Percentiles rank a stretch among this genome's conserved stretches.
These are phyloP conservation scores for Xestia xanthographa DNA, from an alignment of 2,888 invertebrate species.

Conservation along the genomic window DNA sequence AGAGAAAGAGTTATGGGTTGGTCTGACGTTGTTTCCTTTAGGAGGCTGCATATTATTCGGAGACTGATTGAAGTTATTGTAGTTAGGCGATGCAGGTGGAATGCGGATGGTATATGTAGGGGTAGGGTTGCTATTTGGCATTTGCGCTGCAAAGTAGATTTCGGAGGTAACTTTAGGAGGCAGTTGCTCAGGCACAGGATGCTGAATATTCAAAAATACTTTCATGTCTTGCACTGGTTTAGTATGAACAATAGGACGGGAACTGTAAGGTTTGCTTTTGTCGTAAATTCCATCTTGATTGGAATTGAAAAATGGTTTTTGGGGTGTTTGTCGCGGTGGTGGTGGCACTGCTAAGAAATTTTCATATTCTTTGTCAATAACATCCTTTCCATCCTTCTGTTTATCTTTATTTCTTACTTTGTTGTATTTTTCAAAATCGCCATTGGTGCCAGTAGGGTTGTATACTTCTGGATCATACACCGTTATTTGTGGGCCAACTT, in stretches of 20 bases:
- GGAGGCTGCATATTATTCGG: slow-evolving; percentile 37
- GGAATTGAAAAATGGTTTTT: slow-evolving; percentile 79
- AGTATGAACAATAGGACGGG: slow-evolving; percentile 83
- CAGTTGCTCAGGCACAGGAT: slow-evolving; percentile 82
- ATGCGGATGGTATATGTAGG: slow-evolving; percentile 86
- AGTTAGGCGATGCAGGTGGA: slow-evolving; percentile 74
- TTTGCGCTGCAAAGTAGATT: slow-evolving; percentile 87
- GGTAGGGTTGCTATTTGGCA: slow-evolving; percentile 81
- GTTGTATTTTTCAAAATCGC: slow-evolving; percentile 80
- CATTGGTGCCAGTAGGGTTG: slow-evolving; percentile 72
- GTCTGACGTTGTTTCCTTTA: slow-evolving; percentile 63
- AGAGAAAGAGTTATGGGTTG: slow-evolving; percentile 72
- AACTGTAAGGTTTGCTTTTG: slow-evolving; percentile 81
- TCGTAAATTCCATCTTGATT: slow-evolving; percentile 79
- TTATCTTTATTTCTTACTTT: slow-evolving; percentile 74
- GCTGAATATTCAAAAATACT: slow-evolving; percentile 86
- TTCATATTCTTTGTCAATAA: slow-evolving; percentile 88
- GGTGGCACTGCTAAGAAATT: slow-evolving; percentile 88
- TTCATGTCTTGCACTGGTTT: slow-evolving; percentile 88
- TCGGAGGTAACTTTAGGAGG: slow-evolving; percentile 89
- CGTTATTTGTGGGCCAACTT: slow-evolving; percentile 87
- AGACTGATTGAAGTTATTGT: slow-evolving; percentile 70
- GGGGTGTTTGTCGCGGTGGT: slow-evolving; percentile 80
- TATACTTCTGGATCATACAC: slow-evolving; percentile 84
- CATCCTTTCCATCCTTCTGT: slow-evolving; percentile 78